Conservation (phyloP, 2,888 invertebrate genomes). For the Gnatocerus cornutus region DNA sequence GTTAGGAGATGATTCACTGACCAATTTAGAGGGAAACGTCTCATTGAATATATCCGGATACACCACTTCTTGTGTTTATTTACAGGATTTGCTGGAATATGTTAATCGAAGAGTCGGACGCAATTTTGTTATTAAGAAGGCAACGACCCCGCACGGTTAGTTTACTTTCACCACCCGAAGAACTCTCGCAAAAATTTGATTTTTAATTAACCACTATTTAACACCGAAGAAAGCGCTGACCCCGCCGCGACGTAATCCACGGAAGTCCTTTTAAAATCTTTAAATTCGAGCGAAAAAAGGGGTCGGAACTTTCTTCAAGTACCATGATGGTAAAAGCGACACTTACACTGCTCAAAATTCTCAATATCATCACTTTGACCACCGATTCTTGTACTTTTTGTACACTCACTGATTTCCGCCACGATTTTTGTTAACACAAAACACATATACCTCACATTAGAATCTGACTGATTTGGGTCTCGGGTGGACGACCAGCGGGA, state of each 20-base stretch:
- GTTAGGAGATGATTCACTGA: constrained; percentile 25
- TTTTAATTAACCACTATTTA: constrained; percentile 25
- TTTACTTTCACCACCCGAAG: constrained; percentile 59
- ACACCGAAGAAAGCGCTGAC: constrained; percentile 51
- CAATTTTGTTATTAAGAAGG: constrained; percentile 50
- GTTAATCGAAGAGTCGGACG: constrained; percentile 38
- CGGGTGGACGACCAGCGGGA: constrained; percentile 50
- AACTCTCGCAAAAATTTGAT: constrained; percentile 53
- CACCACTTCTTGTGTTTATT: constrained; percentile 11
- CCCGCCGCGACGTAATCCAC: constrained; percentile 6
- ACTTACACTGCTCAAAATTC: constrained; percentile 29
- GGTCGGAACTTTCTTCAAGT: constrained; percentile 36
- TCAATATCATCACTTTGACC: constrained; percentile 8
- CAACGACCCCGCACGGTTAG: constrained; percentile 56
- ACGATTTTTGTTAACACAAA: constrained; percentile 29
- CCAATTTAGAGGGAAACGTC: constrained; percentile 29
- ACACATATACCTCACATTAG: constrained; percentile 36
- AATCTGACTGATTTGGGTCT: constrained; percentile 49
- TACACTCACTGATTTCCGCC: constrained; percentile 20
- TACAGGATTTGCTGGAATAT: constrained; percentile 28
- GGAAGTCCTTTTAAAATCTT: constrained; percentile 33
- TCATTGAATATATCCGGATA: constrained; percentile 32
- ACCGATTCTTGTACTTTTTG: constrained; percentile 1
- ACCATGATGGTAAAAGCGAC: background rate
- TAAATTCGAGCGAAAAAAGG: background rate